phyloP scores from a whole-genome alignment of 2,888 invertebrate species.

The Euplagia quadripunctaria region DNA sequence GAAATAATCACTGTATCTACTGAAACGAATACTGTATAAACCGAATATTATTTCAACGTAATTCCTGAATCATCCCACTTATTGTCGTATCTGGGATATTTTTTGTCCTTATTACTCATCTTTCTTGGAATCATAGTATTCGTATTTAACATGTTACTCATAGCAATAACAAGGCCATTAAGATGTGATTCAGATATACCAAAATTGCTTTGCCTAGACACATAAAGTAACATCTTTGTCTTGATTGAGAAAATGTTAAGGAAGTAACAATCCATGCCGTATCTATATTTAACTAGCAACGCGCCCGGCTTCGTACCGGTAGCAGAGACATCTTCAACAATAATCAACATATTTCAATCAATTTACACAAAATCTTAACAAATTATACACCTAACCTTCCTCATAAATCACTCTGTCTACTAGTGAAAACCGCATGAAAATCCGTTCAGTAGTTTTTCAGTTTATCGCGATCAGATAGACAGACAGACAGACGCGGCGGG shows the following conservation, averaged over 20 bases:
- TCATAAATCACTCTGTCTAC: too few relatives aligned
- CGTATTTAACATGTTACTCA: constrained; percentile 31
- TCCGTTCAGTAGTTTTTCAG: too few relatives aligned
- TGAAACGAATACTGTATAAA: neutral
- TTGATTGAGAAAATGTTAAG: neutral
- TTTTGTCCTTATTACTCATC: constrained; percentile 43
- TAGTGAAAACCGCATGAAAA: too few relatives aligned
- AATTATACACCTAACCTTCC: too few relatives aligned
- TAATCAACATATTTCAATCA: too few relatives aligned
- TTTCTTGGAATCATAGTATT: constrained; percentile 33
- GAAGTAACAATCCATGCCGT: neutral
- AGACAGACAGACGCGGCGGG: too few relatives aligned
- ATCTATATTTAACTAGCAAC: too few relatives aligned
- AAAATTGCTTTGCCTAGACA: neutral
- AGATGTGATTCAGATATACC: constrained; percentile 23
- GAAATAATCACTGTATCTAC: neutral
- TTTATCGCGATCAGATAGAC: too few relatives aligned
- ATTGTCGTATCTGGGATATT: constrained; percentile 27
- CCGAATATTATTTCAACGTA: constrained; percentile 15
- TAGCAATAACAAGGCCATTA: constrained; percentile 27
- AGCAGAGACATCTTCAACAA: too few relatives aligned
- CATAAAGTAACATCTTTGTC: neutral
- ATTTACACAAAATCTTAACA: too few relatives aligned
- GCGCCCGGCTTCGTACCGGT: too few relatives aligned
- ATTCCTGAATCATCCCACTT: constrained; percentile 41